Percentiles rank a stretch among this genome's conserved stretches.
These are phyloP conservation scores for Brienomyrus longianalis DNA, from an alignment of 2,113 vertebrate species.

Conservation along the genomic window DNA sequence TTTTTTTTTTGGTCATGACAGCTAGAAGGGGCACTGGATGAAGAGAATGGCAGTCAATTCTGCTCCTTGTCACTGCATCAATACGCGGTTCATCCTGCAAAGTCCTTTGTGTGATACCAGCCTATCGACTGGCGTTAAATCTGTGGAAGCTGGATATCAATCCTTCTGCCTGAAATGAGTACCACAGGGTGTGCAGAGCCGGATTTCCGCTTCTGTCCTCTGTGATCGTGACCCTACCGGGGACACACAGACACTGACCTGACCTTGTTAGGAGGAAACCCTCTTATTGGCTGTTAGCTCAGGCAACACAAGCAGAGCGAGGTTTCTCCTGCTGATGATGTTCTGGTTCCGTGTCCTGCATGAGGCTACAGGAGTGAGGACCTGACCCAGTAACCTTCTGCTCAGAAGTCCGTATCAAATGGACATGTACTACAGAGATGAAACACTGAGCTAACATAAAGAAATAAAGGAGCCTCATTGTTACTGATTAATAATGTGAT, in stretches of 20 bases:
- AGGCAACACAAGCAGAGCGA: background rate
- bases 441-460: background rate
- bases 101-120: background rate
- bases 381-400: background rate
- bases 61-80: background rate
- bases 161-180: background rate
- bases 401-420: background rate
- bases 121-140: background rate
- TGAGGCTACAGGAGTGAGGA: background rate
- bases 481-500: background rate
- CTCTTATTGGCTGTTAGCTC: background rate
- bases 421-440: background rate
- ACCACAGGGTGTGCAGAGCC: background rate
- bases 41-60: background rate
- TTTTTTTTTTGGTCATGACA: background rate
- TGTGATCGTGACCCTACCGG: background rate
- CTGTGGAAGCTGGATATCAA: background rate
- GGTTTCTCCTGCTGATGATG: background rate
- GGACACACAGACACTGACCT: background rate
- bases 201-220: background rate
- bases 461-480: background rate
- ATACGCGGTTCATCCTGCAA: background rate
- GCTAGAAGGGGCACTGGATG: background rate
- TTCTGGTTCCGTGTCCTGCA: background rate
- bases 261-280: background rate